Conservation (phyloP, 2,113 vertebrate species). For the Heterotis niloticus region DNA sequence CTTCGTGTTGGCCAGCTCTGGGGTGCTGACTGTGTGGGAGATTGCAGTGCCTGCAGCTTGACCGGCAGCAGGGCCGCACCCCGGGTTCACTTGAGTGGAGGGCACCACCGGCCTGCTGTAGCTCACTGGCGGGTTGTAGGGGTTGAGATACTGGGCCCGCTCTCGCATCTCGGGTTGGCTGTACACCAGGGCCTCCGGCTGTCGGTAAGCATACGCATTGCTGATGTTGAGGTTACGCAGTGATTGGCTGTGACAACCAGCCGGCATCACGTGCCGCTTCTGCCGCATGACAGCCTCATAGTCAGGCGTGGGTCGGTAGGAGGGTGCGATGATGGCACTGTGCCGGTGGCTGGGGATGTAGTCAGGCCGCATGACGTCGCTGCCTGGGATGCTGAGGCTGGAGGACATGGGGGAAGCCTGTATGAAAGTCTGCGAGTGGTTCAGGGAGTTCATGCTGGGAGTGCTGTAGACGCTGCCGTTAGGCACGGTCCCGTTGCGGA, state of each 20-base stretch:
- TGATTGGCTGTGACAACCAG: slow-evolving; percentile 88
- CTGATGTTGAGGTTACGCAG: slow-evolving; percentile 90
- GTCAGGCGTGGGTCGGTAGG: slow-evolving; percentile 90
- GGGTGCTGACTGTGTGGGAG: slow-evolving; percentile 93
- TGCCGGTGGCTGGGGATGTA: slow-evolving; percentile 92
- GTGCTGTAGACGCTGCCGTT: slow-evolving; percentile 93
- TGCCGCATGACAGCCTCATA: slow-evolving; percentile 94
- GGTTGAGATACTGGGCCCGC: slow-evolving; percentile 66
- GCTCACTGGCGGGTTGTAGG: slow-evolving; percentile 65
- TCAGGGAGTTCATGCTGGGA: slow-evolving; percentile 88
- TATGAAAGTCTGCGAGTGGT: slow-evolving; percentile 83
- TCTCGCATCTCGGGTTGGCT: slow-evolving; percentile 94
- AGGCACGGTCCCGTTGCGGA: slow-evolving; percentile 79
- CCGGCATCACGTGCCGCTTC: slow-evolving; percentile 71
- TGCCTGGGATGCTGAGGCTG: slow-evolving; percentile 87
- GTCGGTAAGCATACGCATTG: slow-evolving; percentile 83
- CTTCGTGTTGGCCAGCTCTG: slow-evolving; percentile 84
- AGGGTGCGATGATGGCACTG: slow-evolving; percentile 90
- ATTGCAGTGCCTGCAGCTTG: slow-evolving; percentile 72
- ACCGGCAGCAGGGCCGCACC: slow-evolving; percentile 38
- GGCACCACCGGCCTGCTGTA: slow-evolving; percentile 72
- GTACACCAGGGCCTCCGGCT: slow-evolving; percentile 85
- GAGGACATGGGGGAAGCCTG: slow-evolving; percentile 89
- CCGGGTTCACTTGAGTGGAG: slow-evolving; percentile 57
- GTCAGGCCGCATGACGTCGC: slow-evolving; percentile 87